phyloP scores from a whole-genome alignment of 2,888 invertebrate species.

The Dendrolimus houi region DNA sequence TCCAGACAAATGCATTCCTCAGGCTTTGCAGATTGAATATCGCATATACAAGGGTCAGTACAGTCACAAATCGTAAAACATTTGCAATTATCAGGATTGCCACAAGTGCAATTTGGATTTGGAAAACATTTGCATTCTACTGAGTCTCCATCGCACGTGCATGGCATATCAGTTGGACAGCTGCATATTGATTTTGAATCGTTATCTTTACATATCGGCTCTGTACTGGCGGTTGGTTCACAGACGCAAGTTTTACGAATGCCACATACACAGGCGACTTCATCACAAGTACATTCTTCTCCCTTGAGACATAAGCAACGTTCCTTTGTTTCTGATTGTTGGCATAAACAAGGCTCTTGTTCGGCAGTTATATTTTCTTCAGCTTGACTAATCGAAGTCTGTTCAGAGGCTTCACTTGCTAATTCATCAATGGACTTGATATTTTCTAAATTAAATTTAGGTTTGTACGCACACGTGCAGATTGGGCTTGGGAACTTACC shows the following conservation, averaged over 20 bases:
- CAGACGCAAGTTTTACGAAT: constrained; percentile 43
- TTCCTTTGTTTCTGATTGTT: constrained; percentile 30
- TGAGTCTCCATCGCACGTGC: constrained; percentile 31
- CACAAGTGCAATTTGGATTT: constrained; percentile 40
- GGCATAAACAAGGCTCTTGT: constrained; percentile 44
- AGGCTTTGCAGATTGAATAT: constrained; percentile 17
- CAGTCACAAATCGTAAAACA: constrained; percentile 49
- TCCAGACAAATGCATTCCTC: constrained; percentile 42
- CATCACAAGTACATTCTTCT: constrained; percentile 38
- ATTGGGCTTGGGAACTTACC: constrained; percentile 42
- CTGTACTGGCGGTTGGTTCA: constrained; percentile 27
- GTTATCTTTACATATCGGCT: constrained; percentile 28
- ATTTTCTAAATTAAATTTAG: constrained; percentile 16
- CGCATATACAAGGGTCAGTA: constrained; percentile 47
- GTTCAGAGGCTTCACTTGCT: constrained; percentile 7
- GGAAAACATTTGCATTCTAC: constrained; percentile 43
- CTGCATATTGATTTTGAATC: constrained; percentile 39
- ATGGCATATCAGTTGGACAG: constrained; percentile 32
- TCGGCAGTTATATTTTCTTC: constrained; percentile 8
- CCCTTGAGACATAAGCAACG: constrained; percentile 43
- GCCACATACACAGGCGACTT: constrained; percentile 42
- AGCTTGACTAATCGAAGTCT: constrained; percentile 5
- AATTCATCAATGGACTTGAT: constrained; percentile 13
- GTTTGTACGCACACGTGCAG: constrained; percentile 47
- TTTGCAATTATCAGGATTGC: constrained; percentile 46